Evolutionary conservation across 2,888 invertebrate species (phyloP), one percentile per base, ranked within the genome.

Genomic region (Pinctada fucata): DNA sequence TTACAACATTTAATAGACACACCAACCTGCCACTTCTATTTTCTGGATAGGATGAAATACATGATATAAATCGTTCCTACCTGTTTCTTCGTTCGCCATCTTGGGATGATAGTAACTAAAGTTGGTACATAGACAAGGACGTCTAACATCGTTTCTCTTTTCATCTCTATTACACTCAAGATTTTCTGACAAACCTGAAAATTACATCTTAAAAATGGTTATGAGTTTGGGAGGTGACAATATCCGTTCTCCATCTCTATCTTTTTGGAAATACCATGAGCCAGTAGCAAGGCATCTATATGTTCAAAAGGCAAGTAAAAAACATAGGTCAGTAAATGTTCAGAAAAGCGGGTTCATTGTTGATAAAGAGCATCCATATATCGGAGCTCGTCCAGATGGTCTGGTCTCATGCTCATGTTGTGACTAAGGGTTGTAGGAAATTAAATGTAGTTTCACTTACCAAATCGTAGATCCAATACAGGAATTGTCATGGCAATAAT

Each of bases 371-470:
- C 50, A 67, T 47, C 73, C 78, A 31, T 63, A 47, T 52, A 47
- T 78, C 31, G 73, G 69, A 47, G 78, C 78, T 10, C 69, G 64
- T 49, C 78, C 73, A 52, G 78, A 78, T 73, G 68, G 78, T 10
- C 5, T 49, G 3, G 70, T 69, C 31, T 45, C 1, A 3, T 78
- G 78, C 48, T 50, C 66, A 13, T 78, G 78, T 69, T 78, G 77
- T 77, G 77, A 72, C 6, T n/a, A 66, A n/a, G 77, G 77, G 8
- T 16, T 77, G 8, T 4, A 67, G 2, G 78, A 78, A 50, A 68
- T 78, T 8, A 73, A 78, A 73, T 78, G 78, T 49, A 51, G 51
- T 63, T 67, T 64, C 64, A 63, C 13, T 8, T 50, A 78, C 50
- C 66, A 69, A 68, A 73, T 73, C 45, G 0, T 6, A 8, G 31